Conservation (phyloP, 2,113 vertebrate genomes). For the Perca fluviatilis region DNA sequence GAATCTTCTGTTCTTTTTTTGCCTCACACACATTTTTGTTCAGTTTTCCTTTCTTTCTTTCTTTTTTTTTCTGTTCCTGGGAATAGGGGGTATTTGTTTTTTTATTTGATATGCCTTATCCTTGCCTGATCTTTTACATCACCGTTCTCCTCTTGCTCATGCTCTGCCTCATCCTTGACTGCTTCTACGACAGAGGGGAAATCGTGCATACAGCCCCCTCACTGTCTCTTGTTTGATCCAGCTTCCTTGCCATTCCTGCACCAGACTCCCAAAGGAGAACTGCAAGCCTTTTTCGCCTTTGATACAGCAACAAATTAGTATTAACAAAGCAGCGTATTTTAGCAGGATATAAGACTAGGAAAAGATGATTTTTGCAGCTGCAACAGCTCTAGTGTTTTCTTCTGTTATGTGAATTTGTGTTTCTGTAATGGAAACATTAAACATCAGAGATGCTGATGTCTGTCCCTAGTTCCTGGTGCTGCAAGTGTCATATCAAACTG, state of each 20-base stretch:
- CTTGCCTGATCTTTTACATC: constrained; percentile 55
- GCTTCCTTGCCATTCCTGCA: constrained; percentile 60
- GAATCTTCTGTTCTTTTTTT: constrained; percentile 65
- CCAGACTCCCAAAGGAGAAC: constrained; percentile 63
- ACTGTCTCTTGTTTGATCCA: constrained; percentile 68
- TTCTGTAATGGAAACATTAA: constrained; percentile 50
- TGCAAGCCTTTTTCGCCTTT: constrained; percentile 62
- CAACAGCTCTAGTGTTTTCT: constrained; percentile 21
- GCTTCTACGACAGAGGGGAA: constrained; percentile 47
- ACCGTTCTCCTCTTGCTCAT: constrained; percentile 14
- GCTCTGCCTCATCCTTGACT: constrained; percentile 41
- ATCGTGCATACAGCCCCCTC: constrained; percentile 64
- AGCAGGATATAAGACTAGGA: constrained; percentile 35
- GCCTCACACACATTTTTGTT: constrained; percentile 53
- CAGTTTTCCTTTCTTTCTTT: constrained; percentile 28
- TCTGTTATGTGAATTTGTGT: constrained; percentile 30
- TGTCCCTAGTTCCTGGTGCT: constrained; percentile 48
- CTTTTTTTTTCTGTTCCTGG: neutral
- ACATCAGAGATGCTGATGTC: constrained; percentile 57
- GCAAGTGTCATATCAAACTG: constrained; percentile 46
- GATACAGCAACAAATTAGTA: constrained; percentile 74
- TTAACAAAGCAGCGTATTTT: constrained; percentile 55
- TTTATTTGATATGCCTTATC: constrained; percentile 59
- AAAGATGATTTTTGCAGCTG: constrained; percentile 13
- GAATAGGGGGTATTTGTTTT: constrained; percentile 61